Evolutionary conservation across 2,797 vertebrate genomes (phyloP).

Genomic region (Squalus acanthias): DNA sequence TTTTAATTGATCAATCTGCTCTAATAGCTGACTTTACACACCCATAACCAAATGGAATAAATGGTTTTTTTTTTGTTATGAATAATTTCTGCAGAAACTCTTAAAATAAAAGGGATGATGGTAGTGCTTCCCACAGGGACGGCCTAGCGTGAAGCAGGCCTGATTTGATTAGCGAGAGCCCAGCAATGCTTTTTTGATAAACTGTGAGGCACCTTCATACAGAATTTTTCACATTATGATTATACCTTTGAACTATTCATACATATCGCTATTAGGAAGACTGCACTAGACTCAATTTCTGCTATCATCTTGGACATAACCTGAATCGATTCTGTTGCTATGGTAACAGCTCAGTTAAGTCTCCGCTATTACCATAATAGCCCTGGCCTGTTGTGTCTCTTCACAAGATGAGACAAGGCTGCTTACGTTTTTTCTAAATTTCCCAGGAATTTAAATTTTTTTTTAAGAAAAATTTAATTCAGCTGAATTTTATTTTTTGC

Average conservation of each 20-base stretch:
- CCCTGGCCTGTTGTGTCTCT: neutral
- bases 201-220: slow-evolving; percentile 13
- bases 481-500: neutral
- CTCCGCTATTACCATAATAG: slow-evolving; percentile 22
- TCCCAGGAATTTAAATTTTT: neutral
- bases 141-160: neutral
- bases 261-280: slow-evolving; percentile 23
- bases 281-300: slow-evolving; percentile 28
- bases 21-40: neutral
- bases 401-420: slow-evolving; percentile 24
- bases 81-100: neutral
- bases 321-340: slow-evolving; percentile 33
- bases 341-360: slow-evolving; percentile 25
- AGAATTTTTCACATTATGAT: slow-evolving; percentile 24
- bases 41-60: neutral
- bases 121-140: neutral
- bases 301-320: slow-evolving; percentile 20
- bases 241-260: slow-evolving; percentile 35
- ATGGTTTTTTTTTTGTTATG: slow-evolving; percentile 3
- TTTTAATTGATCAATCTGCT: neutral
- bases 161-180: slow-evolving; percentile 9
- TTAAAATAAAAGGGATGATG: neutral
- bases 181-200: neutral
- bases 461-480: neutral
- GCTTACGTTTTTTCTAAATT: neutral